These are phyloP conservation scores for Tretioscincus oriximinensis DNA, from an alignment of 2,113 vertebrate genomes.

Conservation along the genomic window DNA sequence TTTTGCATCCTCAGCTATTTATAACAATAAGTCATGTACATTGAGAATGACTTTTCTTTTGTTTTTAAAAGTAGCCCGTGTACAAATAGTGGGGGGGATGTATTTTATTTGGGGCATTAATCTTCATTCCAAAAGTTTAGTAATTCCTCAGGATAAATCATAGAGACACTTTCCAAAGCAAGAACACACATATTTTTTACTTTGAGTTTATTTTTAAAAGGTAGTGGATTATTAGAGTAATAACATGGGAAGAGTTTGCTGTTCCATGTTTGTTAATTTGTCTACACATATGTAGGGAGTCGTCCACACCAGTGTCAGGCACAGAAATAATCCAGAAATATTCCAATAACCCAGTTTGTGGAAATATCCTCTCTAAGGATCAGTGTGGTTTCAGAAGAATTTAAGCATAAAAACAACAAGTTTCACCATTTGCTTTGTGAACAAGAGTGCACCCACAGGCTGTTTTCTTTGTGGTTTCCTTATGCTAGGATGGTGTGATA, in stretches of 20 bases:
- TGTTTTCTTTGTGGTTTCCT: too few relatives aligned
- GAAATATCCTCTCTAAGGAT: too few relatives aligned
- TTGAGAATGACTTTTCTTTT: conserved; percentile 28
- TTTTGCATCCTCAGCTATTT: conserved; percentile 40
- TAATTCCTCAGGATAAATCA: not conserved
- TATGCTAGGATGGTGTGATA: too few relatives aligned
- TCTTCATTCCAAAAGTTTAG: conserved; percentile 20
- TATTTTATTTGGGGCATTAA: conserved; percentile 19
- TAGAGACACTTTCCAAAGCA: not conserved
- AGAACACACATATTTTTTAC: not conserved
- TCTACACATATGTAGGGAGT: too few relatives aligned
- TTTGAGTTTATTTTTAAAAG: not conserved
- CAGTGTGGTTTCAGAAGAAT: too few relatives aligned
- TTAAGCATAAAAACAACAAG: too few relatives aligned
- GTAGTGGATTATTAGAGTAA: not conserved
- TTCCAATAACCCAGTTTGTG: too few relatives aligned
- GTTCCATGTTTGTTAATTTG: not conserved
- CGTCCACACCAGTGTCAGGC: too few relatives aligned
- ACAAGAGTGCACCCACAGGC: too few relatives aligned
- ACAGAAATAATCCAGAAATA: too few relatives aligned
- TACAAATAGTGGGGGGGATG: conserved; percentile 10
- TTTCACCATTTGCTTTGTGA: too few relatives aligned
- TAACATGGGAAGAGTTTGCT: not conserved
- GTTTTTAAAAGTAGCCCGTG: conserved; percentile 19
- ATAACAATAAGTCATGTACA: conserved; percentile 43